Base-by-base conservation (phyloP, 1,140 invertebrate genomes). In the Penaeus chinensis region DNA sequence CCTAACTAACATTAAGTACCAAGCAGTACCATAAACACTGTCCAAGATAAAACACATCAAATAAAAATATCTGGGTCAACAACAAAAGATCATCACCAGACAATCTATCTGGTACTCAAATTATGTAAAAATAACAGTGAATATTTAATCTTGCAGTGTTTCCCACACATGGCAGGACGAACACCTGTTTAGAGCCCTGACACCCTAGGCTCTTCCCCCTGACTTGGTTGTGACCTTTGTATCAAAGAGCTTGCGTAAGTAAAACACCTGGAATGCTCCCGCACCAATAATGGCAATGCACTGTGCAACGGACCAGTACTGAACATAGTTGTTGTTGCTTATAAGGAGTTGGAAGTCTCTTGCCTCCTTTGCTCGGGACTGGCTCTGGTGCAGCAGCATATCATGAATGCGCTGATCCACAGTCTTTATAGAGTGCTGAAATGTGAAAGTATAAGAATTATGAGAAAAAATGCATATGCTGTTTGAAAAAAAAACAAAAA, bases 211-310 rank as follows among this genome's bases (percentile, higher is more conserved):
- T 66, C 74, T 77, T 19, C 88, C 74, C 32, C 82, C 77, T 47
- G 81, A 79, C 92, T 87, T 87, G 13, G 85, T 82, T 10, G 78
- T 93, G n/a, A 92, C 92, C 91, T 95, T 96, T 0, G 95, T 94
- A 89, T 97, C 95, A 92, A 98, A 98, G 4, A 98, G 93, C 93
- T 96, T 96, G 89, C 96, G 94, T 18, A 98, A 95, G 93, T 98
- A 98, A 91, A 95, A 97, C 0, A 98, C 96, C 94, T 98, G 96
- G 61, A 96, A 90, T 20, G 94, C 93, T 37, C 95, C 96, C 0
- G 96, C 96, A 1, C 94, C 93, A 42, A 95, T 92, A 89, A 98
- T 96, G 4, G 97, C 95, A n/a, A 95, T 74, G 88, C 98, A 96
- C 93, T 98, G 97, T 61, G 95, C 93, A 8, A 98, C 91, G 0